Base-by-base conservation (phyloP, 2,888 invertebrate species). In the Argyresthia goedartella region DNA sequence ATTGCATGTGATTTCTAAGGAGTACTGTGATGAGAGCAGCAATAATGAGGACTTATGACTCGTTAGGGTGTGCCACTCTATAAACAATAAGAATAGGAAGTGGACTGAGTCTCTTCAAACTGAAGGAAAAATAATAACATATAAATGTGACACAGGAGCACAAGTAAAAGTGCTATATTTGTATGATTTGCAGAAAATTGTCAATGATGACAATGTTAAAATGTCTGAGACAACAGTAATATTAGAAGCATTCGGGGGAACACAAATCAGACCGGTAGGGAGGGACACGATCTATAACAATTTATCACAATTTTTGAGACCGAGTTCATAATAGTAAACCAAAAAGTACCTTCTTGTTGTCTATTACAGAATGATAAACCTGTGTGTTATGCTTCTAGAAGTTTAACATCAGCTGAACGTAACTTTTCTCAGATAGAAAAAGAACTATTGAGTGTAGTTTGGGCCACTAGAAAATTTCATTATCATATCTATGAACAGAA, bases 251-350 rank as follows among this genome's bases (percentile, higher is more conserved):
- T 36, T 36, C 9, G 36, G 36, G 7, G 36, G 36, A 36, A 36
- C 36, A 36, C 36, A 36, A 36, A 36, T 36, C 36, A 36, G 36
- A 36, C 36, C 36, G 7, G 36, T 36, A 36, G 36, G 36, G 36
- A n/a, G n/a, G n/a, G n/a, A n/a, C 7, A 36, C 8, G 4, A 11
- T 48, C 10, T 39, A n/a, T n/a, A n/a, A n/a, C n/a, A n/a, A n/a
- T n/a, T n/a, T n/a, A 49, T 8, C 41, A 36, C 10, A 41, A 15
- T 10, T 11, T 33, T 43, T 51, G 34, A 43, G 14, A 51, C 34
- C 8, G 51, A 51, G 36, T 51, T 51, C 39, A 51, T 51, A 51
- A 51, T 51, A 42, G 14, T 51, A 14, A 51, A 51, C 8, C 41
- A 51, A 51, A 51, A 51, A 39, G 51, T 51, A n/a, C 11, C n/a